These are phyloP conservation scores for Stegastes partitus DNA, from an alignment of 2,113 vertebrate species.

Conservation along the genomic window DNA sequence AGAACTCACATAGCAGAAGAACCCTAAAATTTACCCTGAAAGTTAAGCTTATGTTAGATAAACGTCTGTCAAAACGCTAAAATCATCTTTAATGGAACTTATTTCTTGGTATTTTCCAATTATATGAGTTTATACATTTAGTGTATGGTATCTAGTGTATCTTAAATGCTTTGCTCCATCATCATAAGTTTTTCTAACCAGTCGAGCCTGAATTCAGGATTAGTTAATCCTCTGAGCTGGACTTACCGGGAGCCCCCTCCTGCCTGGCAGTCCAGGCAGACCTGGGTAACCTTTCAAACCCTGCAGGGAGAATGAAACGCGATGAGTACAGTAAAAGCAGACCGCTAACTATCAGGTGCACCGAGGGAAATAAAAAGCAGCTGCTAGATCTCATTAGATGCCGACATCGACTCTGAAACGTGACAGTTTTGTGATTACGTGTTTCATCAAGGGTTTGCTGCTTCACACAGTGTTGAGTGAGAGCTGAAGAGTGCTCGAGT, in stretches of 20 bases:
- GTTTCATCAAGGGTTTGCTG: conserved; percentile 8
- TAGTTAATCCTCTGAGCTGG: neutral
- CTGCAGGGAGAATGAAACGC: conserved; percentile 68
- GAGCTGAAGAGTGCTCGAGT: conserved; percentile 7
- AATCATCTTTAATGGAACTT: too few species aligned
- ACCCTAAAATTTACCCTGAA: too few species aligned
- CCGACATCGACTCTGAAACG: neutral
- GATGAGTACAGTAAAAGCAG: neutral
- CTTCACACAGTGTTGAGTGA: conserved; percentile 27
- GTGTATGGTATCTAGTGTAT: neutral
- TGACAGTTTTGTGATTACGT: conserved; percentile 40
- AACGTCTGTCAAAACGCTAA: too few species aligned
- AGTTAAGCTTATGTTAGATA: too few species aligned
- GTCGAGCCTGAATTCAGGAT: neutral
- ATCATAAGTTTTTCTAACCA: neutral
- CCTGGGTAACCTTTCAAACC: conserved; percentile 90
- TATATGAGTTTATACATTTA: neutral
- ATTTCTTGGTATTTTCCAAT: neutral
- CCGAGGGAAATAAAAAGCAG: neutral
- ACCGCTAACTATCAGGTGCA: neutral
- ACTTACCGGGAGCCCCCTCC: conserved; percentile 85
- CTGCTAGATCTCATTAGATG: conserved; percentile 22
- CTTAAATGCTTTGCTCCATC: neutral
- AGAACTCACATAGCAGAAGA: too few species aligned
- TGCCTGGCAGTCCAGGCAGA: conserved; percentile 83